phyloP scores from a whole-genome alignment of 2,888 invertebrate genomes.

The Rhagophthalmus giganteus region DNA sequence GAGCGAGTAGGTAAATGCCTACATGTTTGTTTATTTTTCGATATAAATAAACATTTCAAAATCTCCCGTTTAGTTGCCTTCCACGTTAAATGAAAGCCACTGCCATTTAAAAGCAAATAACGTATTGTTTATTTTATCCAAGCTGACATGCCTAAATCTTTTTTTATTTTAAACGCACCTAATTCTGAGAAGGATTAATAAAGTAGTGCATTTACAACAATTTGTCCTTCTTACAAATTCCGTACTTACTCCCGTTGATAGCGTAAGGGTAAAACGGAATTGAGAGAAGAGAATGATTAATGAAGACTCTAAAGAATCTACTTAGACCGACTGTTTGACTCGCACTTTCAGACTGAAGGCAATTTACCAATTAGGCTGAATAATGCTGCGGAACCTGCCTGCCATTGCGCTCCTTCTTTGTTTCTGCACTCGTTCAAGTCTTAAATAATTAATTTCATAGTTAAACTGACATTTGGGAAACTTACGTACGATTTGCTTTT shows the following conservation, averaged over 20 bases:
- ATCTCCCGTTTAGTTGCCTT: too few relatives aligned
- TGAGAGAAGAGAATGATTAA: slow-evolving; percentile 43
- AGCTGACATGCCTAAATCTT: too few relatives aligned
- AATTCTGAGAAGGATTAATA: too few relatives aligned
- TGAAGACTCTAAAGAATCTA: slow-evolving; percentile 44
- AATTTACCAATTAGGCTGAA: slow-evolving; percentile 34
- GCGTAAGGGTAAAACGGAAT: slow-evolving; percentile 30
- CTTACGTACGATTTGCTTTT: too few relatives aligned
- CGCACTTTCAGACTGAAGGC: slow-evolving; percentile 40
- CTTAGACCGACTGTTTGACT: slow-evolving; percentile 35
- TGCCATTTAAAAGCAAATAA: too few relatives aligned
- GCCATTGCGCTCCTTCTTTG: slow-evolving; percentile 7
- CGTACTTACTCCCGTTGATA: slow-evolving; percentile 29
- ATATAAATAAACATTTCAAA: too few relatives aligned
- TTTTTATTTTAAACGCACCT: too few relatives aligned
- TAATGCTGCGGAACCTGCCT: slow-evolving; percentile 13
- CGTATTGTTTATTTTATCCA: too few relatives aligned
- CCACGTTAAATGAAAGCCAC: too few relatives aligned
- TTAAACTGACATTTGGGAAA: too few relatives aligned
- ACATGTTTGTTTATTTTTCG: too few relatives aligned
- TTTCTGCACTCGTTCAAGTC: slow-evolving; percentile 1
- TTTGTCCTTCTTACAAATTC: slow-evolving; percentile 28
- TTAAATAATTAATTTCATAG: not conserved
- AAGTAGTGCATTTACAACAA: slow-evolving; percentile 26
- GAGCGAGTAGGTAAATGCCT: too few relatives aligned